Conservation (phyloP, 2,113 vertebrate species). For the Nesospiza acunhae region DNA sequence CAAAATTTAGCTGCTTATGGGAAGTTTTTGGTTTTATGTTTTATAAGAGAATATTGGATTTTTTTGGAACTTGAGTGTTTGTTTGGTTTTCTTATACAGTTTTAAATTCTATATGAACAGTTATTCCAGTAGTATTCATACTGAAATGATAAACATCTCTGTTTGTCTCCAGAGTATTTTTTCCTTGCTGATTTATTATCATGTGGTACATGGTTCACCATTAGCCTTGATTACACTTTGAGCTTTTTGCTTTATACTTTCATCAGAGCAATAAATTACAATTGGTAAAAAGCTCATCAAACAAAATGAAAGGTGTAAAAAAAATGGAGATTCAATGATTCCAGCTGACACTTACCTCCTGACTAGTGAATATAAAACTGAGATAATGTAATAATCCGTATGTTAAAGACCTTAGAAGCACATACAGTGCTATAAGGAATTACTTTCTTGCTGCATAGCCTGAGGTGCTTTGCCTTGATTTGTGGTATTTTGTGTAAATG, state of each 20-base stretch:
- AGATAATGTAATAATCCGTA: constrained; percentile 47
- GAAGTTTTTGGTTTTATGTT: neutral
- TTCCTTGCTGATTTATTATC: constrained; percentile 26
- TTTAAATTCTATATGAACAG: constrained; percentile 38
- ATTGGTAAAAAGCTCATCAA: neutral
- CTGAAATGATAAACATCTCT: neutral
- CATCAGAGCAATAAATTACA: constrained; percentile 31
- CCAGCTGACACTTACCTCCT: constrained; percentile 52
- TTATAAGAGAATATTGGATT: neutral
- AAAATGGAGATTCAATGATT: neutral
- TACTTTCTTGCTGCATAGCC: neutral
- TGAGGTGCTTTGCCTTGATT: neutral
- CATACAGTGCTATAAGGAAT: neutral
- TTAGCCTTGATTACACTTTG: constrained; percentile 39
- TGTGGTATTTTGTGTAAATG: constrained; percentile 3
- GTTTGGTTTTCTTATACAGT: neutral
- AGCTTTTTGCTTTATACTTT: constrained; percentile 25
- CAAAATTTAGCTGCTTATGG: neutral
- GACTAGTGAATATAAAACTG: constrained; percentile 41
- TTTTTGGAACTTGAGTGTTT: neutral
- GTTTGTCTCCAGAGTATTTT: constrained; percentile 23
- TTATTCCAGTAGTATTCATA: constrained; percentile 20
- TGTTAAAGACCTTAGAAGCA: neutral
- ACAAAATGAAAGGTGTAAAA: constrained; percentile 5
- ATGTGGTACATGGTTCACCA: neutral